phyloP scores from a whole-genome alignment of 2,888 invertebrate species.

The Tipula helvola region DNA sequence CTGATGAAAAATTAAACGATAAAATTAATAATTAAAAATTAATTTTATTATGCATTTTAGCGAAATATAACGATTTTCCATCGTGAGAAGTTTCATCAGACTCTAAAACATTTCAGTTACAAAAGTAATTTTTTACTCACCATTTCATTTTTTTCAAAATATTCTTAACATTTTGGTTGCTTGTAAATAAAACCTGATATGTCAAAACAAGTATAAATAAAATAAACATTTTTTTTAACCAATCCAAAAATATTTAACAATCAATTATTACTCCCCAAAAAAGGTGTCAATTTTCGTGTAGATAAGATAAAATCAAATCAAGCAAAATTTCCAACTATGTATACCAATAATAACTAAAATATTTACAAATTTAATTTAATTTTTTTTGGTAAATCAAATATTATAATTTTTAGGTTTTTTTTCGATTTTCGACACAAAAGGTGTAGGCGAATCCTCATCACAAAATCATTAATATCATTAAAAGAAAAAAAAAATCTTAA shows the following conservation, averaged over 20 bases:
- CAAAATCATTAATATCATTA: slow-evolving; percentile 4
- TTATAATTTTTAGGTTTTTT: not conserved
- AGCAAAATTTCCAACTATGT: not conserved
- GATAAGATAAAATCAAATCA: not conserved
- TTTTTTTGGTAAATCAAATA: not conserved
- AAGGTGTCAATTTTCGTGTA: not conserved
- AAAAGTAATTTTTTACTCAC: too few relatives aligned
- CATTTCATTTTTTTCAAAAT: too few relatives aligned
- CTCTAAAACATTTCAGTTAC: too few relatives aligned
- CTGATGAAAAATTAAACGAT: too few relatives aligned
- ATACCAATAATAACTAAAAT: not conserved
- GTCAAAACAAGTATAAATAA: not conserved
- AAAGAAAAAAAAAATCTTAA: not conserved
- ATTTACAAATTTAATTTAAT: not conserved
- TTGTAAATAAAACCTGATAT: not conserved
- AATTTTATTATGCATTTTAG: too few relatives aligned
- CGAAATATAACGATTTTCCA: too few relatives aligned
- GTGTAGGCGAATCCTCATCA: slow-evolving; percentile 6
- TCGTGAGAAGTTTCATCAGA: too few relatives aligned
- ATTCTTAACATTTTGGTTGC: too few relatives aligned
- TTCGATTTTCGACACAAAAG: not conserved
- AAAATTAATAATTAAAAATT: too few relatives aligned
- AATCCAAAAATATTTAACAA: not conserved
- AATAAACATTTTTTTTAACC: not conserved
- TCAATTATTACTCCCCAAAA: not conserved